Percentiles rank a stretch among this genome's conserved stretches.
Evolutionary conservation across 1,140 invertebrate species (phyloP).

Genomic region (Nilaparvata lugens): DNA sequence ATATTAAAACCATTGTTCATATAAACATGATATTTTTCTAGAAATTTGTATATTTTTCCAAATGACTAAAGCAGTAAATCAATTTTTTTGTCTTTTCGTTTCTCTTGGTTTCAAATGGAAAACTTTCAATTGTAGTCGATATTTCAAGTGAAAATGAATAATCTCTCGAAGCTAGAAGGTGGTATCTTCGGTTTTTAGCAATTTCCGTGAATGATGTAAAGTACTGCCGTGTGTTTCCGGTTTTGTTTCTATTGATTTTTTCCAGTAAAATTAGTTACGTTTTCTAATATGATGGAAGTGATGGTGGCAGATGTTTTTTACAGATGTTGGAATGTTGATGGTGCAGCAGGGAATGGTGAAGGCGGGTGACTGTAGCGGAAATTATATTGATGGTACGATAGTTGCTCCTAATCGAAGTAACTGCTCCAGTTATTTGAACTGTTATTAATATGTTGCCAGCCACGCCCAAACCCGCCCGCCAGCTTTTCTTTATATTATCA

Average conservation of each 20-base stretch:
- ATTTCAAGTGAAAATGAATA: no score
- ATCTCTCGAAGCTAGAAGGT: no score
- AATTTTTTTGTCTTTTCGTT: no score
- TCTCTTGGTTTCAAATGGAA: no score
- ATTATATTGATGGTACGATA: conserved; percentile 27
- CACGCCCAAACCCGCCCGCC: background rate
- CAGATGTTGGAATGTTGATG: conserved; percentile 93
- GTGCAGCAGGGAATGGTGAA: conserved; percentile 89
- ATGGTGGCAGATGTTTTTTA: conserved; percentile 41
- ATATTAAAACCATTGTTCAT: no score
- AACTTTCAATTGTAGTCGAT: no score
- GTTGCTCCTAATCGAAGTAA: conserved; percentile 35
- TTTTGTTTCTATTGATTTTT: background rate
- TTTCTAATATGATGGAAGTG: background rate
- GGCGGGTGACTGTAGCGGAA: conserved; percentile 43
- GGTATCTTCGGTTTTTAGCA: no score
- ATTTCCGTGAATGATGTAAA: no score
- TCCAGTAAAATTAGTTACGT: background rate
- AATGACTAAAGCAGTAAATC: no score
- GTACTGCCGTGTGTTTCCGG: conserved; percentile 67
- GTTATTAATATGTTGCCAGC: conserved; percentile 13
- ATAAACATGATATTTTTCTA: no score
- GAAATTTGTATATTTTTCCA: no score
- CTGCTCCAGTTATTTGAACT: conserved; percentile 21
- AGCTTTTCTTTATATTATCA: background rate